Evolutionary conservation across 2,113 vertebrate species (phyloP).

Genomic region (Trachemys scripta): DNA sequence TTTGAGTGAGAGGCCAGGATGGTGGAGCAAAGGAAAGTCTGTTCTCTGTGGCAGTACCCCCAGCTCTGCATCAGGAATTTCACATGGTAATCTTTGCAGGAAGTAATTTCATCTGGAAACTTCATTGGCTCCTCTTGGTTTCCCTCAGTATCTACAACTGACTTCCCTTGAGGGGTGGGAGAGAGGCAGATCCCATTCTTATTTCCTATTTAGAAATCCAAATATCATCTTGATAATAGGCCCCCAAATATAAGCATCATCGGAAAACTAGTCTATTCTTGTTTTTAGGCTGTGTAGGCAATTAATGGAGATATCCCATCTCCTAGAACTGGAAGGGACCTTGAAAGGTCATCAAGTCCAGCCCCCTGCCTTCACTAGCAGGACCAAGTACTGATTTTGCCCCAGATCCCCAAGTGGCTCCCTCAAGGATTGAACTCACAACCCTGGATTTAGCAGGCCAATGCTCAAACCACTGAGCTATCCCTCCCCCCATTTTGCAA

Average conservation of each 20-base stretch:
- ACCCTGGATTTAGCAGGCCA: too few relatives aligned
- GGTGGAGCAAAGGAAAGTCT: accelerated
- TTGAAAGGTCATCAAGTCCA: too few relatives aligned
- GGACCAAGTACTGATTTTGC: too few relatives aligned
- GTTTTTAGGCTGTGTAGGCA: not conserved
- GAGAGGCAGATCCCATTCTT: not conserved
- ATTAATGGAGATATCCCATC: not conserved
- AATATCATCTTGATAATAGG: not conserved
- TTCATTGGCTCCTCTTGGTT: not conserved
- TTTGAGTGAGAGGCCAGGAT: not conserved
- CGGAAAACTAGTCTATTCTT: not conserved
- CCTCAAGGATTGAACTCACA: too few relatives aligned
- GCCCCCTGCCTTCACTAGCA: too few relatives aligned
- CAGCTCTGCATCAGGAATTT: not conserved
- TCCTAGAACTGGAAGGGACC: too few relatives aligned
- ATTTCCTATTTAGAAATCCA: not conserved
- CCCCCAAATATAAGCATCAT: not conserved
- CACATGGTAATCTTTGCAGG: not conserved
- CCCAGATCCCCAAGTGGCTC: too few relatives aligned
- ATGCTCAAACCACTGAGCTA: too few relatives aligned
- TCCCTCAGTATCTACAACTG: not conserved
- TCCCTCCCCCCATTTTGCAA: not conserved
- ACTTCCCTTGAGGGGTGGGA: not conserved
- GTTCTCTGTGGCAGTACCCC: accelerated
- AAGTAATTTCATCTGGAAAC: not conserved